These are phyloP conservation scores for Apotomis betuletana DNA, from an alignment of 2,888 invertebrate genomes.

Conservation along the genomic window DNA sequence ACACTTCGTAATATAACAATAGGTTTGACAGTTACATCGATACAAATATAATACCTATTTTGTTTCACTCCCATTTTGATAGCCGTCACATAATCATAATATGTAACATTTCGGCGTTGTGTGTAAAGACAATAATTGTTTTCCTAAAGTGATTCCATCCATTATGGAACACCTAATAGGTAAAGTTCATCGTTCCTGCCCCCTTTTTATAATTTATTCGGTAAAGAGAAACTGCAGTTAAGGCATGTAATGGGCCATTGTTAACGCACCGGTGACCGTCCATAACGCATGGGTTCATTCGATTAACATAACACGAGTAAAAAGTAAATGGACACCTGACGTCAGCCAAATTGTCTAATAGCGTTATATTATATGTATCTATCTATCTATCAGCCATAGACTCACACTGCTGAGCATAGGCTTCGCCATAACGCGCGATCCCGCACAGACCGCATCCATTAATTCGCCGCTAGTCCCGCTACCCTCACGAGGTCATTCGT, in stretches of 20 bases:
- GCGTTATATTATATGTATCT: not conserved
- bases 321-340: constrained; percentile 13
- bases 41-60: no score
- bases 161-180: constrained; percentile 20
- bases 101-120: no score
- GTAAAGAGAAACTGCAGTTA: constrained; percentile 39
- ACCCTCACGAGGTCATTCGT: no score
- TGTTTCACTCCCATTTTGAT: no score
- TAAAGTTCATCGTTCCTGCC: constrained; percentile 24
- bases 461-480: no score
- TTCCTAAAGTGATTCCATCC: not conserved
- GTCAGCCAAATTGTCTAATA: not conserved
- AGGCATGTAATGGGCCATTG: constrained; percentile 36
- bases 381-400: no score
- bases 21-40: no score
- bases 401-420: no score
- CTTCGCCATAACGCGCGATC: no score
- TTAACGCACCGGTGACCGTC: constrained; percentile 34
- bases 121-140: not conserved
- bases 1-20: no score
- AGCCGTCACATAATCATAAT: no score
- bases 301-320: constrained; percentile 37
- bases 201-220: constrained; percentile 30
- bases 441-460: no score
- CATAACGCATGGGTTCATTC: constrained; percentile 39